Percentiles rank a stretch among this genome's conserved stretches.
phyloP scores from a whole-genome alignment of 2,888 invertebrate species.

The Globia sparganii region DNA sequence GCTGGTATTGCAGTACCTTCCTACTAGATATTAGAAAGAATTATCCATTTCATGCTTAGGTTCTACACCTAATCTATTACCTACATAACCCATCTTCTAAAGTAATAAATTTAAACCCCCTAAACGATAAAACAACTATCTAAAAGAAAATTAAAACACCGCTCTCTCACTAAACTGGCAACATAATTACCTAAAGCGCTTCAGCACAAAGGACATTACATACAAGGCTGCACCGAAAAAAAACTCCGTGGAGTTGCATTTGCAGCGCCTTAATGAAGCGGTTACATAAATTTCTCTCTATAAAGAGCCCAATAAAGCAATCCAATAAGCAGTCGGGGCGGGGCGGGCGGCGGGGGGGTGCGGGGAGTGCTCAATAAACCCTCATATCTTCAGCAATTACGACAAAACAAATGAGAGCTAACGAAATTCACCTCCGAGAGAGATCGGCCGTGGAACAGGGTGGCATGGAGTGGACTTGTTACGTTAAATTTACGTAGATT shows the following conservation, averaged over 20 bases:
- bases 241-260: constrained; percentile 60
- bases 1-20: background rate
- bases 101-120: background rate
- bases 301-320: constrained; percentile 82
- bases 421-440: constrained; percentile 88
- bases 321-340: constrained; percentile 81
- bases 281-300: constrained; percentile 80
- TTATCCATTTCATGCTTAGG: background rate
- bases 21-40: background rate
- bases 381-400: constrained; percentile 89
- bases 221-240: constrained; percentile 59
- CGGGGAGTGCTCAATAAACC: constrained; percentile 76
- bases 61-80: background rate
- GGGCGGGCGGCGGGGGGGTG: constrained; percentile 56
- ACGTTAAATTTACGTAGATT: background rate
- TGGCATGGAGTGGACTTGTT: constrained; percentile 67
- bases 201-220: constrained; percentile 57
- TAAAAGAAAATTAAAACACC: constrained; percentile 34
- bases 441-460: constrained; percentile 71
- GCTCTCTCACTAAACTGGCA: constrained; percentile 44
- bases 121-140: background rate
- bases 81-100: background rate
- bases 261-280: constrained; percentile 74
- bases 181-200: constrained; percentile 54
- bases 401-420: constrained; percentile 89